Evolutionary conservation across 64 coral and sea anemone genomes (phyloP).

Genomic region (Montipora capricornis): DNA sequence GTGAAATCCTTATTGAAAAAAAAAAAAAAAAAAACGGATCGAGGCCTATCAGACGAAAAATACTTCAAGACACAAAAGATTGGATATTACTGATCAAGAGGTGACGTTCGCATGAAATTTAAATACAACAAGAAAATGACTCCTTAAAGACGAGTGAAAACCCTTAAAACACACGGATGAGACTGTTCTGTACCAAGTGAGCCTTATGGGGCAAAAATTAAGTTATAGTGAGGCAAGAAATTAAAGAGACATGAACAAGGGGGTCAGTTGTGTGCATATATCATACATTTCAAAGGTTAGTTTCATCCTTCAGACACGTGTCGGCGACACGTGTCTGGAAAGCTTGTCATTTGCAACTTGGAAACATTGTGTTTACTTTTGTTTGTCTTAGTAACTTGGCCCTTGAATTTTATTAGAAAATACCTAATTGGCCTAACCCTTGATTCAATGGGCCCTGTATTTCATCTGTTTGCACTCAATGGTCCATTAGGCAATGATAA

Average conservation of each 20-base stretch:
- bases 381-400: constrained; percentile 6
- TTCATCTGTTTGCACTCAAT: neutral
- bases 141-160: neutral
- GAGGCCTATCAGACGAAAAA: neutral
- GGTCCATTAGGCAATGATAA: neutral
- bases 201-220: too few species aligned
- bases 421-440: neutral
- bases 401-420: neutral
- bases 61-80: neutral
- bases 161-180: neutral
- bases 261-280: neutral
- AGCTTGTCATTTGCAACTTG: neutral
- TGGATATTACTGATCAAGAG: neutral
- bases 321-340: neutral
- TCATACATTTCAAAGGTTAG: neutral
- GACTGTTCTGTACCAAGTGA: neutral
- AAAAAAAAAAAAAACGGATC: neutral
- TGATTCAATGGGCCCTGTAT: neutral
- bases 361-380: neutral
- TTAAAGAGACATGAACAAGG: neutral
- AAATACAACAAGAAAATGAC: neutral
- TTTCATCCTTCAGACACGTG: neutral
- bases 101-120: neutral
- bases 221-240: too few species aligned
- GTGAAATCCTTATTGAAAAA: neutral